phyloP scores from a whole-genome alignment of 2,113 vertebrate species.

The Hemiprocne comata region DNA sequence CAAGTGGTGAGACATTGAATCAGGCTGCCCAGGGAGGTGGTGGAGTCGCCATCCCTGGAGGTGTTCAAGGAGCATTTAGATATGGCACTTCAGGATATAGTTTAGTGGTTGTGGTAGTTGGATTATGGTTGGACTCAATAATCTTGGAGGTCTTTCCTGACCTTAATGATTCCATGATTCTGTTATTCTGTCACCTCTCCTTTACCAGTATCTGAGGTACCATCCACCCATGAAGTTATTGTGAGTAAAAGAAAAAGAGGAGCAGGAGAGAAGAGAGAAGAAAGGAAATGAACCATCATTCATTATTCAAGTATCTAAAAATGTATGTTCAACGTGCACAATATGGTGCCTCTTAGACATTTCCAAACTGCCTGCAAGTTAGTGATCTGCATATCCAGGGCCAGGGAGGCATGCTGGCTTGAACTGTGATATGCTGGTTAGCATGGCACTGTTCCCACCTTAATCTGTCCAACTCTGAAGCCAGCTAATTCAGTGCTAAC shows the following conservation, averaged over 20 bases:
- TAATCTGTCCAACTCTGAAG: neutral
- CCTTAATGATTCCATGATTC: too few species aligned
- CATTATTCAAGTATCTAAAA: neutral
- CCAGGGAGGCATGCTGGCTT: rapidly evolving
- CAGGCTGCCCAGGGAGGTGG: too few species aligned
- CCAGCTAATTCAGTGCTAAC: neutral
- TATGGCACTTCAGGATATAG: too few species aligned
- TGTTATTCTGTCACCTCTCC: neutral
- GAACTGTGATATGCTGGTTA: neutral
- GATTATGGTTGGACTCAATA: too few species aligned
- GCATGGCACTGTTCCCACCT: neutral
- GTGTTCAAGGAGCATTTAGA: too few species aligned
- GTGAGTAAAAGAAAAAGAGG: neutral
- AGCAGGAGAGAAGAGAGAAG: neutral
- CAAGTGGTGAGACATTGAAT: too few species aligned
- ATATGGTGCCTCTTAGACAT: neutral
- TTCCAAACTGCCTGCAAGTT: neutral
- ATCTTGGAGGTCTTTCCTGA: too few species aligned
- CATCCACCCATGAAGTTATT: neutral
- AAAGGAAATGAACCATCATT: neutral
- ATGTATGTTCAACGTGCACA: neutral
- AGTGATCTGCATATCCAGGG: neutral
- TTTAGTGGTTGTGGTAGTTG: too few species aligned
- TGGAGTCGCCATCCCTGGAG: too few species aligned
- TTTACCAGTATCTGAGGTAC: neutral